Percentiles rank a stretch among this genome's conserved stretches.
Evolutionary conservation across 2,113 vertebrate genomes (phyloP).

Genomic region (Spea bombifrons): DNA sequence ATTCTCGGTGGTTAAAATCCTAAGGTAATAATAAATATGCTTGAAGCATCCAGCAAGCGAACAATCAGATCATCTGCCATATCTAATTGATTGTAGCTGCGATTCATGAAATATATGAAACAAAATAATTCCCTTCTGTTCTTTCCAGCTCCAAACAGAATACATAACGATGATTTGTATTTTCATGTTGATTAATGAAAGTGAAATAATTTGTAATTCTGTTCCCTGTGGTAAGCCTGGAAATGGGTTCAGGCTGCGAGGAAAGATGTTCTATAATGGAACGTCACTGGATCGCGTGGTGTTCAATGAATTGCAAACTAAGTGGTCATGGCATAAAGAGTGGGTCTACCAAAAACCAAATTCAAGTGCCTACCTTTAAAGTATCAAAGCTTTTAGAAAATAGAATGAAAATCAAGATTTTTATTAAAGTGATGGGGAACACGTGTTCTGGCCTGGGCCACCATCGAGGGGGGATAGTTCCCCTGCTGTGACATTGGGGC

Average conservation of each 20-base stretch:
- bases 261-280: background rate
- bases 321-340: too few relatives aligned
- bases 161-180: conserved; percentile 28
- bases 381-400: too few relatives aligned
- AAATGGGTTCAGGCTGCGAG: background rate
- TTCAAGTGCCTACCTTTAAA: too few relatives aligned
- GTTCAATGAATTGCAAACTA: too few relatives aligned
- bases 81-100: conserved; percentile 5
- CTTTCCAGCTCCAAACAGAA: conserved; percentile 24
- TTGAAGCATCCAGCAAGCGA: background rate
- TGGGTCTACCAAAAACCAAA: too few relatives aligned
- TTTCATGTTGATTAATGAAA: conserved; percentile 28
- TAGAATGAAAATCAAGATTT: too few relatives aligned
- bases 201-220: conserved; percentile 23
- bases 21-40: background rate
- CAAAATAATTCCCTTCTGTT: conserved; percentile 15
- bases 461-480: too few relatives aligned
- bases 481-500: too few relatives aligned
- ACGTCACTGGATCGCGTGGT: background rate
- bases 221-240: background rate
- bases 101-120: conserved; percentile 11
- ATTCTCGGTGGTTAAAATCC: background rate
- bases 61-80: conserved; percentile 4
- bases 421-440: too few relatives aligned
- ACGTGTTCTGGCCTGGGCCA: too few relatives aligned